A percentile compares a stretch with the other conserved stretches of the same genome.
phyloP scores from a whole-genome alignment of 2,113 vertebrate species.

The Prunella fulvescens region DNA sequence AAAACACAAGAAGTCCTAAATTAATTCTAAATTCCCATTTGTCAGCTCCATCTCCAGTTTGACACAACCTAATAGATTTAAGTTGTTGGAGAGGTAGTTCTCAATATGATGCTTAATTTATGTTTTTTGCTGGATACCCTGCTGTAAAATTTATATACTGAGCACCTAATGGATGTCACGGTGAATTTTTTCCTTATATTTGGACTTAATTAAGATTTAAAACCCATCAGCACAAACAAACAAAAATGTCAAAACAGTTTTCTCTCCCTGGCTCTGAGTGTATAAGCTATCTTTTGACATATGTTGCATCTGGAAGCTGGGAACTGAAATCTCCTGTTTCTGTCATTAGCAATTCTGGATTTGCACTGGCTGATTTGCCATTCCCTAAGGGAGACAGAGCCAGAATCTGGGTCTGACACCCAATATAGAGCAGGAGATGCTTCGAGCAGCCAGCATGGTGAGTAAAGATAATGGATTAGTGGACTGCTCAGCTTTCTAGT shows the following conservation, averaged over 20 bases:
- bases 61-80: background rate
- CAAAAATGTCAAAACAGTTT: constrained; percentile 5
- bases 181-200: background rate
- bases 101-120: background rate
- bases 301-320: background rate
- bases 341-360: background rate
- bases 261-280: constrained; percentile 64
- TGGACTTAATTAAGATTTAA: background rate
- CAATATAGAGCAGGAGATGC: background rate
- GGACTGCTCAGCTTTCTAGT: background rate
- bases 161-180: background rate
- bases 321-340: background rate
- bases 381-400: constrained; percentile 35
- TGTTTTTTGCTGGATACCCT: background rate
- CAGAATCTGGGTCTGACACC: constrained; percentile 41
- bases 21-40: background rate
- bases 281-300: constrained; percentile 70
- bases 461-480: constrained; percentile 54
- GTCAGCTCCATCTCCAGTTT: background rate
- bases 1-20: background rate
- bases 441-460: constrained; percentile 56
- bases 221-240: constrained; percentile 4
- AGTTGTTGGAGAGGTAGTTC: background rate
- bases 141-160: background rate
- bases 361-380: background rate